A percentile compares a stretch with the other conserved stretches of the same genome.
Conservation (phyloP, 2,113 vertebrate genomes). For the Limnothrissa miodon region DNA sequence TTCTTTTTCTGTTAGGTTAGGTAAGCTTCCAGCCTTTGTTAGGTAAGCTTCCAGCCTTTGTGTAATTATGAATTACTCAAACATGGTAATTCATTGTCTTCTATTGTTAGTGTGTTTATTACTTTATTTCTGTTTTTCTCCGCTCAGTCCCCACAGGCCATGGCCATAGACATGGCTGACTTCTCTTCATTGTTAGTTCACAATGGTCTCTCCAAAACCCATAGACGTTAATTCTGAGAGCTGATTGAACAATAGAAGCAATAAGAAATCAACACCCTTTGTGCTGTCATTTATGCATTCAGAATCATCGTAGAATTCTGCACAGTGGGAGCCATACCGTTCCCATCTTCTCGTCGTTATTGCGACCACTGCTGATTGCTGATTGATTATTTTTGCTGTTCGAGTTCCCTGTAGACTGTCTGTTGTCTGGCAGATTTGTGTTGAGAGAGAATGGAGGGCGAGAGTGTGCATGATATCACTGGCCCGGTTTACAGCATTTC, state of each 20-base stretch:
- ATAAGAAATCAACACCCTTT: conserved; percentile 29
- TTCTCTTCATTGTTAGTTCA: background rate
- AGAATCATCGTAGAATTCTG: conserved; percentile 19
- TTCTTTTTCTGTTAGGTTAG: background rate
- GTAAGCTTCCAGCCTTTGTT: background rate
- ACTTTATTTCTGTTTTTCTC: background rate
- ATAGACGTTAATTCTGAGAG: conserved; percentile 27
- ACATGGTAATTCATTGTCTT: background rate
- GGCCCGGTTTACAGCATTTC: background rate
- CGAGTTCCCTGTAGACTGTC: conserved; percentile 23
- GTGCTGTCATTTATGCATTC: conserved; percentile 22
- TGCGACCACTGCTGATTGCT: background rate
- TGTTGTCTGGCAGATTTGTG: background rate
- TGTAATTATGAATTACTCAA: conserved; percentile 18
- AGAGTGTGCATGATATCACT: no score
- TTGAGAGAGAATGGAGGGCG: background rate
- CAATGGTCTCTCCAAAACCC: background rate
- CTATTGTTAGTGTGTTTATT: conserved; percentile 12
- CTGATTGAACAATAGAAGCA: conserved; percentile 28
- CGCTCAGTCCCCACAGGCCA: background rate
- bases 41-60: background rate
- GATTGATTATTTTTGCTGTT: conserved; percentile 23
- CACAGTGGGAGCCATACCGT: conserved; percentile 19
- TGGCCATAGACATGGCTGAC: background rate
- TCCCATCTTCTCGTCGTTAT: conserved; percentile 3